Evolutionary conservation across 23 tunicate species (phyloP), one percentile per base, ranked within the genome.

Genomic region (Phallusia fumigata): DNA sequence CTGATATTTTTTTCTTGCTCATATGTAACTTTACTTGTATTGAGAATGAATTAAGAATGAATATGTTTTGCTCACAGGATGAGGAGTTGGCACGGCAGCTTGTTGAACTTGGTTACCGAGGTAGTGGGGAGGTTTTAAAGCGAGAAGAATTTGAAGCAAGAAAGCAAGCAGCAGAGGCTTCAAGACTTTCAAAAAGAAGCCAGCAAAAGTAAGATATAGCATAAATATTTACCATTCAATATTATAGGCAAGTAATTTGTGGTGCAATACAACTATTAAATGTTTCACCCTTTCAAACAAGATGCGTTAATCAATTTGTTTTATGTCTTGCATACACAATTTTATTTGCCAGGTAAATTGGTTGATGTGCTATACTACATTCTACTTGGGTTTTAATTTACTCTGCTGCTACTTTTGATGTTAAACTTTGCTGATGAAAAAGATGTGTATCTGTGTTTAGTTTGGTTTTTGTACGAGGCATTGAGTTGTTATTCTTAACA

Each of bases 21-120:
- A n/a, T n/a, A n/a, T n/a, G n/a, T n/a, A n/a, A n/a, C n/a, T n/a
- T n/a, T n/a, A n/a, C n/a, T n/a, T n/a, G 47, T 40, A 40, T 40
- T 40, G 47, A 3, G 5, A 3, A 3, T 10, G 47, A 40, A 40
- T 40, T 40, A 40, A 40, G 5, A 40, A 40, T 40, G 47, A 3
- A 40, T 40, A n/a, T 40, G 47, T 40, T 40, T 40, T 40, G n/a
- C 47, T 5, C 5, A 40, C 47, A 88, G 98, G 95, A 95, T 87
- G 95, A 90, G 51, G 95, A 95, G 73, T 64, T 90, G 44, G 99
- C 99, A 13, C 78, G 99, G 5, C 99, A 96, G 78, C 88, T 96
- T 28, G 99, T 96, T 53, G 99, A 96, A 64, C 96, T 96, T 31
- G 99, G 99, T n/a, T 96, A 96, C 78, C 76, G 99, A 6, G 96